A percentile compares a stretch with the other conserved stretches of the same genome.
These are phyloP conservation scores for Gerris buenoi DNA, from an alignment of 1,140 invertebrate genomes.

Conservation along the genomic window DNA sequence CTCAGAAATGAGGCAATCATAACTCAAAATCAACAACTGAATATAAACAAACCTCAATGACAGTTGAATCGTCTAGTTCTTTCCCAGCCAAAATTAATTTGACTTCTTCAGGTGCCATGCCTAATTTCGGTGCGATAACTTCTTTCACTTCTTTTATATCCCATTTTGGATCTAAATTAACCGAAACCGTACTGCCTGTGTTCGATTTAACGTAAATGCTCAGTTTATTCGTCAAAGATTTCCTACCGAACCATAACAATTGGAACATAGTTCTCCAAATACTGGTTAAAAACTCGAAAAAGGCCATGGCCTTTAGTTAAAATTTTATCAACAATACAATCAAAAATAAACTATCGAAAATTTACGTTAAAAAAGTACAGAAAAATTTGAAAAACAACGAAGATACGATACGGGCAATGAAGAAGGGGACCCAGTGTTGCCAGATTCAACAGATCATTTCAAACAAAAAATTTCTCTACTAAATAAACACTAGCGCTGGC, in stretches of 20 bases:
- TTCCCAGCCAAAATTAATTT: constrained; percentile 77
- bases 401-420: no score
- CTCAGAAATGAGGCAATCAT: neutral
- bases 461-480: no score
- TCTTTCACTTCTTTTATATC: constrained; percentile 59
- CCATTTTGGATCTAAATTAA: constrained; percentile 58
- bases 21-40: no score
- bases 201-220: constrained; percentile 57
- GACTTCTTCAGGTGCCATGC: constrained; percentile 49
- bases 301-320: constrained; percentile 36
- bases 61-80: constrained; percentile 54
- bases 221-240: constrained; percentile 41
- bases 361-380: no score
- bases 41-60: constrained; percentile 45
- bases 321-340: no score
- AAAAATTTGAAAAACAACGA: no score
- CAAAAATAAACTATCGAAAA: no score
- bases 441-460: no score
- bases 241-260: constrained; percentile 42
- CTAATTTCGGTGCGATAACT: constrained; percentile 49
- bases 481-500: no score
- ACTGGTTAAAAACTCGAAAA: constrained; percentile 16
- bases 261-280: constrained; percentile 44
- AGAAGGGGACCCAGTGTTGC: no score
- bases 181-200: constrained; percentile 43